Evolutionary conservation across 2,113 vertebrate genomes (phyloP).

Genomic region (Erythrocercus mccallii): DNA sequence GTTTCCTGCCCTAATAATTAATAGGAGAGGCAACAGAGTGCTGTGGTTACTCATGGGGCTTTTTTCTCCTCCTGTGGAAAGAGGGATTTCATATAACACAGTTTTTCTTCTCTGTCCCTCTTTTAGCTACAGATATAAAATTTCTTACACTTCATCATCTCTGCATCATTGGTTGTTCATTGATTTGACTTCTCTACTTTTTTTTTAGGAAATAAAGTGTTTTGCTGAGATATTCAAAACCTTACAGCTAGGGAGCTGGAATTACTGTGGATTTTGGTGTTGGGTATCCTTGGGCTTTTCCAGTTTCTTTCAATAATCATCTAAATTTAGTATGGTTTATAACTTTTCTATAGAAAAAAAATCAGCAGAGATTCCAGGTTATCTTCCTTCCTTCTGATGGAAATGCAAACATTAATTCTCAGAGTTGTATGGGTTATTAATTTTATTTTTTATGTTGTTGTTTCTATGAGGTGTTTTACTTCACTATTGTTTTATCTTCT

Average conservation of each 20-base stretch:
- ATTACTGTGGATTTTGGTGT: neutral
- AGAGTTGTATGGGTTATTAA: neutral
- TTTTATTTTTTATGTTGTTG: neutral
- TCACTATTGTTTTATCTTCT: neutral
- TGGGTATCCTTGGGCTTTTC: neutral
- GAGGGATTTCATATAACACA: neutral
- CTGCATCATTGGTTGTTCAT: neutral
- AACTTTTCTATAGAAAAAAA: neutral
- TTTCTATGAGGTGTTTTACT: neutral
- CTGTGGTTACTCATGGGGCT: fast-evolving
- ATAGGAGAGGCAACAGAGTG: neutral
- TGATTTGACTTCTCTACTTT: neutral
- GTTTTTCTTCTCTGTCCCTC: neutral
- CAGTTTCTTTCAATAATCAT: neutral
- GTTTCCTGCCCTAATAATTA: neutral
- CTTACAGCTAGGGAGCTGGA: neutral
- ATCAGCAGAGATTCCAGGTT: neutral
- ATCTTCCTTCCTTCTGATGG: neutral
- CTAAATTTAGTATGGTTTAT: neutral
- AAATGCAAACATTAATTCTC: neutral
- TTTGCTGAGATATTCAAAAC: neutral
- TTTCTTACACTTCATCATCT: neutral
- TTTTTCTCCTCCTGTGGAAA: neutral
- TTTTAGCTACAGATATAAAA: neutral
- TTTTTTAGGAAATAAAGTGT: neutral